A percentile compares a stretch with the other conserved stretches of the same genome.
Conservation (phyloP, 2,888 invertebrate species). For the Rhogogaster chlorosoma region DNA sequence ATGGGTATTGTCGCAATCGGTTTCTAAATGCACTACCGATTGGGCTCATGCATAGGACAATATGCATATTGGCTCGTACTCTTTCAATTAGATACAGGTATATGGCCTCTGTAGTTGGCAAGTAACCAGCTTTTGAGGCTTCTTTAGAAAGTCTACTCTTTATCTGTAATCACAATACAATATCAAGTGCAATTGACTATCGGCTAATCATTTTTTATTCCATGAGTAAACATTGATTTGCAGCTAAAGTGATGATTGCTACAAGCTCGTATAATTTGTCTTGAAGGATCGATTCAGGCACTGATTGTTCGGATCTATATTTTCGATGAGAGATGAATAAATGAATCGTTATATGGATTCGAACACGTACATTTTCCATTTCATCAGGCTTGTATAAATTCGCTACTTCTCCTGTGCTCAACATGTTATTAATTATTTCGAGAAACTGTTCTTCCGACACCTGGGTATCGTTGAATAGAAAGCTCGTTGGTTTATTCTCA, state of each 20-base stretch:
- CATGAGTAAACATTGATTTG: not conserved
- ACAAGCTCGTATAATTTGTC: not conserved
- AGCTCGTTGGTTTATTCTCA: slow-evolving; percentile 86
- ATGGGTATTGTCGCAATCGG: slow-evolving; percentile 92
- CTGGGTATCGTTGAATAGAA: slow-evolving; percentile 93
- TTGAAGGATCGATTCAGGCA: not conserved
- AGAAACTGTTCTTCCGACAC: slow-evolving; percentile 91
- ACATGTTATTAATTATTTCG: slow-evolving; percentile 93
- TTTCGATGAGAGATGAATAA: not conserved
- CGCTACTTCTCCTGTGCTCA: slow-evolving; percentile 93
- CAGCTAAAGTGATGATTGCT: not conserved
- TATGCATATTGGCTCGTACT: slow-evolving; percentile 87
- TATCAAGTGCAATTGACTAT: not conserved
- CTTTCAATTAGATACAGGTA: slow-evolving; percentile 89
- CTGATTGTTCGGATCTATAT: not conserved
- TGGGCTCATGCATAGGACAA: slow-evolving; percentile 93
- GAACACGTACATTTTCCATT: slow-evolving; percentile 88
- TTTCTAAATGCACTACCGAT: slow-evolving; percentile 92
- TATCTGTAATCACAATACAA: slow-evolving; percentile 78
- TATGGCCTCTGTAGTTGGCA: slow-evolving; percentile 84
- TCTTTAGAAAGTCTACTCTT: slow-evolving; percentile 82
- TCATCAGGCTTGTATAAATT: slow-evolving; percentile 94
- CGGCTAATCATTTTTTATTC: not conserved
- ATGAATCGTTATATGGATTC: not conserved
- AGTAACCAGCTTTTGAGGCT: slow-evolving; percentile 80